Percentiles rank a stretch among this genome's conserved stretches.
Evolutionary conservation across 2,888 invertebrate species (phyloP).

Genomic region (Polydrusus cervinus): DNA sequence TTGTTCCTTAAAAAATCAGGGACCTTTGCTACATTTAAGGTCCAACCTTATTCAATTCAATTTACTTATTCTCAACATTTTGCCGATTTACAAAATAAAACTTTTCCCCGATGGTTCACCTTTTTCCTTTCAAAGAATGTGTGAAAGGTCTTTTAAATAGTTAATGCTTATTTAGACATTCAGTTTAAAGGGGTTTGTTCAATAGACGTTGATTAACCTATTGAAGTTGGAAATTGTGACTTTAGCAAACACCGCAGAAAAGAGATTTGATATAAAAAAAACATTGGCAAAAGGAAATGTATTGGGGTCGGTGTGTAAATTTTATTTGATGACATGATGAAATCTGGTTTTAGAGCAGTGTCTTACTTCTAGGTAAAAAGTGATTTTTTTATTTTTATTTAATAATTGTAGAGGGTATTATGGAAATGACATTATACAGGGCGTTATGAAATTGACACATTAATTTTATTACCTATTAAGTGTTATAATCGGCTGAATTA

Average conservation of each 20-base stretch:
- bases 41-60: slow-evolving; percentile 2
- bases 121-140: slow-evolving; percentile 3
- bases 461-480: no score
- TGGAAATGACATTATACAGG: no score
- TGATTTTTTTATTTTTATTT: neutral
- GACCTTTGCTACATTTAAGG: neutral
- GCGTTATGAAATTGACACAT: no score
- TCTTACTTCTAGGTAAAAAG: neutral
- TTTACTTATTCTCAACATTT: slow-evolving; percentile 11
- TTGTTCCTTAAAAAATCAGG: neutral
- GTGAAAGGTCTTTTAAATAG: slow-evolving; percentile 18
- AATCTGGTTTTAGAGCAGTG: slow-evolving; percentile 11
- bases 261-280: slow-evolving; percentile 20
- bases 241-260: slow-evolving; percentile 19
- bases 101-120: neutral
- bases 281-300: slow-evolving; percentile 7
- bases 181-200: slow-evolving; percentile 24
- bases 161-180: slow-evolving; percentile 29
- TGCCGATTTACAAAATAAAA: slow-evolving; percentile 6
- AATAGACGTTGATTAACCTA: slow-evolving; percentile 57
- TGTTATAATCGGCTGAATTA: no score
- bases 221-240: slow-evolving; percentile 47
- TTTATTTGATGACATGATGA: slow-evolving; percentile 10
- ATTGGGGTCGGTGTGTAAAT: slow-evolving; percentile 2
- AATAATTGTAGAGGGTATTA: no score